These are phyloP conservation scores for Halictus rubicundus DNA, from an alignment of 1,140 invertebrate species.

Conservation along the genomic window DNA sequence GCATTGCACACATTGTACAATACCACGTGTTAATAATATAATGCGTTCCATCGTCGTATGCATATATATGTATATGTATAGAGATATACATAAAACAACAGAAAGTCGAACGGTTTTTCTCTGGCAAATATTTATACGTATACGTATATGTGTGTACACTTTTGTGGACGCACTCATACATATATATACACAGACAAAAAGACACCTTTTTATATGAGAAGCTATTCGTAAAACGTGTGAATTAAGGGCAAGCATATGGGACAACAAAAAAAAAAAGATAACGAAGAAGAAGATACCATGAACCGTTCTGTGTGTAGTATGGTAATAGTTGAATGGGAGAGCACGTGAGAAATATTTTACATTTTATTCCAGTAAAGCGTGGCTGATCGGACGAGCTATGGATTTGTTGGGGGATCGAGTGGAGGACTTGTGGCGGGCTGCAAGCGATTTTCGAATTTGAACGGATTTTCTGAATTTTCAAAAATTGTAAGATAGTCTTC, in stretches of 20 bases:
- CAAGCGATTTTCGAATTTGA: slow-evolving; percentile 17
- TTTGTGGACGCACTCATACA: slow-evolving; percentile 21
- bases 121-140: slow-evolving; percentile 30
- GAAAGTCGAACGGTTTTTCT: slow-evolving; percentile 8
- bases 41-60: slow-evolving; percentile 58
- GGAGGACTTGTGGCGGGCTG: slow-evolving; percentile 63
- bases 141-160: slow-evolving; percentile 27
- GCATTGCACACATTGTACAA: slow-evolving; percentile 72
- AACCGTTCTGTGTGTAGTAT: slow-evolving; percentile 60
- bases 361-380: slow-evolving; percentile 67
- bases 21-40: slow-evolving; percentile 71
- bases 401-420: slow-evolving; percentile 13
- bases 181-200: slow-evolving; percentile 40
- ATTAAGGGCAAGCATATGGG: slow-evolving; percentile 62
- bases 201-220: slow-evolving; percentile 61
- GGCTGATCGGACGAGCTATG: slow-evolving; percentile 30
- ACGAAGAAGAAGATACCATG: neutral
- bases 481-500: neutral
- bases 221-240: slow-evolving; percentile 68
- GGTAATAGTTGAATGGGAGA: slow-evolving; percentile 64
- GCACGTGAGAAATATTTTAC: slow-evolving; percentile 67
- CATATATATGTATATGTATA: slow-evolving; percentile 41
- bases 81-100: slow-evolving; percentile 25
- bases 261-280: slow-evolving; percentile 55
- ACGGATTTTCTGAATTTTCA: neutral